Base-by-base conservation (phyloP, 2,888 invertebrate genomes). In the Lycia hirtaria region DNA sequence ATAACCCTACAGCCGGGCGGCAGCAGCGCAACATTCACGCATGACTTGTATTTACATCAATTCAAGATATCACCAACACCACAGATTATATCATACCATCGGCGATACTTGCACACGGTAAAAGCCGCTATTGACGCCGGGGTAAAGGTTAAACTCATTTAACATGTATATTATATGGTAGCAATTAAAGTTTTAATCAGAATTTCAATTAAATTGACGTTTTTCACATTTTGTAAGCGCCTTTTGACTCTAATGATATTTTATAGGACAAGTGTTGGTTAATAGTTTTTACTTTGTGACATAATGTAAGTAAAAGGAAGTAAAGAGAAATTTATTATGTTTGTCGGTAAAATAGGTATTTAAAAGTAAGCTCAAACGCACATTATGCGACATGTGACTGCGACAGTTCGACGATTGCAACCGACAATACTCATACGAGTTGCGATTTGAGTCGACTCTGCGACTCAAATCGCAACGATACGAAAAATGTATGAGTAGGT, bases 71-170 rank as follows among this genome's bases (percentile, higher is more conserved):
- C n/a, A 22, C 22, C 33, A 33, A n/a, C 15, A 24, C 40, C 22
- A 26, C 15, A 28, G 22, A 38, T 22, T 38, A 2, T 22, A 5
- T 22, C 12, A 38, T 6, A 12, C 15, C 2, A 17, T 17, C 15
- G 15, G 19, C 24, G 17, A 40, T 4, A 4, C 30, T 14, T 6
- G 9, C 30, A 10, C n/a, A 6, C 4, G 45, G 15, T 40, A 45
- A 33, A 45, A 38, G 38, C 38, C 15, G 30, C 19, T 33, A 52
- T 44, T 30, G 43, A 44, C 19, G 7, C 20, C 20, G 19, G 49
- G 33, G 30, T 20, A 43, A n/a, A 44, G 55, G 55, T 56, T 35
- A 56, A 55, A 37, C 49, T 49, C 40, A 14, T 55, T 41, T 43
- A 49, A 41, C 30, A 41, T 56, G 32, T 22, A 48, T 55, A 24